Percentiles rank a stretch among this genome's conserved stretches.
These are phyloP conservation scores for Sarcophaga caerulescens DNA, from an alignment of 2,888 invertebrate genomes.

Conservation along the genomic window DNA sequence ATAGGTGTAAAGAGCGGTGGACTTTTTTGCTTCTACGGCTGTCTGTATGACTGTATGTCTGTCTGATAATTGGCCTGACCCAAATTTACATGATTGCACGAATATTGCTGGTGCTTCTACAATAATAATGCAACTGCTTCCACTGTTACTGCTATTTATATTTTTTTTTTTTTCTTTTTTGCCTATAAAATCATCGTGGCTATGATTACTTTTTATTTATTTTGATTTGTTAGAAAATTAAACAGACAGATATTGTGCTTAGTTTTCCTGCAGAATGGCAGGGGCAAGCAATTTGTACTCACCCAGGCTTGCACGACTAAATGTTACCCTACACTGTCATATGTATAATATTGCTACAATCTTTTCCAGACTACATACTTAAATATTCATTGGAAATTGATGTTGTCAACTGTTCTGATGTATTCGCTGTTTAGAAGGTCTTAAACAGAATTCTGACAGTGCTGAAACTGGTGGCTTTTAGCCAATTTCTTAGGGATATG, in stretches of 20 bases:
- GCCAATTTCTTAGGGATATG: no score
- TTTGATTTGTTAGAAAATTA: slow-evolving; percentile 30
- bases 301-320: no score
- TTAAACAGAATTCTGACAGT: no score
- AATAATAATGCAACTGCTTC: not conserved
- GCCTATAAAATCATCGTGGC: not conserved
- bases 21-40: not conserved
- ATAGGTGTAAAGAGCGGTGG: not conserved
- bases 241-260: not conserved
- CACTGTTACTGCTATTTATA: not conserved
- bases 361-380: no score
- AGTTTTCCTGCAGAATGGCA: not conserved
- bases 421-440: no score
- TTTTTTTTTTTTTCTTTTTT: not conserved
- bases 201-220: slow-evolving; percentile 11
- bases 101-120: slow-evolving; percentile 6
- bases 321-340: no score
- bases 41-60: not conserved
- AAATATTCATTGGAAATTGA: no score
- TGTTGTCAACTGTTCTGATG: no score
- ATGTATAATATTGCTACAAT: no score
- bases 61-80: slow-evolving; percentile 57
- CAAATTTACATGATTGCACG: slow-evolving; percentile 52
- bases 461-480: no score
- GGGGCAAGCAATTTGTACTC: not conserved